A percentile compares a stretch with the other conserved stretches of the same genome.
These are phyloP conservation scores for Plectrocnemia conspersa DNA, from an alignment of 1,140 invertebrate species.

Conservation along the genomic window DNA sequence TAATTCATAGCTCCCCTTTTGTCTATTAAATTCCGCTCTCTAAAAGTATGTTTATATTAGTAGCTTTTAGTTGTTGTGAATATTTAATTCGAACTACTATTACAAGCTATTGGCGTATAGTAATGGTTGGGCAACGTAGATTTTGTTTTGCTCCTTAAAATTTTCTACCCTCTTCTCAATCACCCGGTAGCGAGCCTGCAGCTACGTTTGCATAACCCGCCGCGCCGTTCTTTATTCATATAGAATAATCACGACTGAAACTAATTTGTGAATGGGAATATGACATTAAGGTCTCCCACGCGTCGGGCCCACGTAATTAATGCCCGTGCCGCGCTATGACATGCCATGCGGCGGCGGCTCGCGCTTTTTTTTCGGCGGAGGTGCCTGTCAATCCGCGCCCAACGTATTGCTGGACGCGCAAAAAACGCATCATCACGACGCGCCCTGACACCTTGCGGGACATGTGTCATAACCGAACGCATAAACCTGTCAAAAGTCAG, in stretches of 20 bases:
- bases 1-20: too few relatives aligned
- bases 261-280: constrained; percentile 34
- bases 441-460: too few relatives aligned
- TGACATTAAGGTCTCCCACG: constrained; percentile 29
- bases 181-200: neutral
- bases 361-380: constrained; percentile 9
- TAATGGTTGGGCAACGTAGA: too few relatives aligned
- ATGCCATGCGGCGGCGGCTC: too few relatives aligned
- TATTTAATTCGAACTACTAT: too few relatives aligned
- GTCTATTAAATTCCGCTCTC: too few relatives aligned
- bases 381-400: neutral
- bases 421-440: neutral
- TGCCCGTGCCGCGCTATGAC: constrained; percentile 20
- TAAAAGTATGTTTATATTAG: too few relatives aligned
- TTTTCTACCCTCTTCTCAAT: neutral
- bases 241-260: constrained; percentile 30
- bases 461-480: too few relatives aligned
- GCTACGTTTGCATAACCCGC: constrained; percentile 11
- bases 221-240: constrained; percentile 8
- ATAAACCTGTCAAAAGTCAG: too few relatives aligned
- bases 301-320: constrained; percentile 28
- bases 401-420: neutral
- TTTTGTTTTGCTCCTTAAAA: too few relatives aligned
- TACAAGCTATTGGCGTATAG: too few relatives aligned
- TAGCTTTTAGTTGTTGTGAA: too few relatives aligned